Base-by-base conservation (phyloP, 2,113 vertebrate genomes). In the Gasterosteus nipponicus region DNA sequence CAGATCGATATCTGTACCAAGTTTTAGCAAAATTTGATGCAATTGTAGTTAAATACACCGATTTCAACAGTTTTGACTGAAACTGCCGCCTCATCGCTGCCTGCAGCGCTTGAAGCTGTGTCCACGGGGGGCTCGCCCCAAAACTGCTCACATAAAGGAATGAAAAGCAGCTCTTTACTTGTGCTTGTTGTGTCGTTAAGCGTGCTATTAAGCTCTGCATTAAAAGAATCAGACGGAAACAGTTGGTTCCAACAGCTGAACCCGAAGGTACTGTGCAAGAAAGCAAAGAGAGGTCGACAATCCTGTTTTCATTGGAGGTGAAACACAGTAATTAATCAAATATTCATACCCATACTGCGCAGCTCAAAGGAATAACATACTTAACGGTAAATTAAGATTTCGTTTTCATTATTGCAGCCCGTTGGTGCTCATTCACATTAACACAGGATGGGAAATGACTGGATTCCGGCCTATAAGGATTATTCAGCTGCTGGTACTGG, bases 171-270 rank as follows among this genome's bases (percentile, higher is more conserved):
- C 15, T 42, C 22, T 49, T 71, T 10, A 58, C 53, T 19, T 9
- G 42, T 56, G 56, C 69, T 60, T 51, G 57, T 51, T 81, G 57
- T 74, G 56, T 61, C 44, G 80, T 62, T 59, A 64, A 63, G 33
- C 35, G 18, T 54, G 42, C 29, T 69, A 56, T 61, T 47, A 61
- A 77, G 65, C 76, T 33, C 19, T 33, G 42, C 38, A 77, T 76
- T 85, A 89, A 78, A 58, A 78, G 80, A 73, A 74, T 84, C 78
- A 81, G 82, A 81, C 74, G 44, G 63, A 87, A 77, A 76, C 80
- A 71, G 74, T 80, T 31, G 78, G 38, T 63, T 65, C 85, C 81
- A 86, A 5, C 22, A 38, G 56, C 8, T 19, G 54, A 10, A 61
- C 10, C 59, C 10, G 59, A 46, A 54, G 26, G 54, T 56, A 15